A percentile compares a stretch with the other conserved stretches of the same genome.
These are phyloP conservation scores for Drosophila fulvimacula DNA, from an alignment of 2,888 invertebrate species.

Conservation along the genomic window DNA sequence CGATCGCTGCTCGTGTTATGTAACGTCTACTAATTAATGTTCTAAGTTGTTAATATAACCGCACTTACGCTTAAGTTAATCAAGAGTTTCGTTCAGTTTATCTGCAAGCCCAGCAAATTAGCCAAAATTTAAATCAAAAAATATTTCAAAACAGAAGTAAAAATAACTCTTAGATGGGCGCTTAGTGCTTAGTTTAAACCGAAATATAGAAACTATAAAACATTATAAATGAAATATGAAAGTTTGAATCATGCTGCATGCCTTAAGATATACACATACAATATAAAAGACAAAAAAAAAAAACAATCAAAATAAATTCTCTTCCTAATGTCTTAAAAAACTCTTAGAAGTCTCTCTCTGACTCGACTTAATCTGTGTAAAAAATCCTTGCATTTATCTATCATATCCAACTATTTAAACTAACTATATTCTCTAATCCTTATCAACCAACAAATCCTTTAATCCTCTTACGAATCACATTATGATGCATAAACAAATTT, in stretches of 20 bases:
- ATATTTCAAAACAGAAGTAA: slow-evolving; percentile 1
- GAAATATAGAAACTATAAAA: slow-evolving; percentile 6
- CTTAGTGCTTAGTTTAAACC: slow-evolving; percentile 26
- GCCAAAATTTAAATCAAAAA: slow-evolving; percentile 25
- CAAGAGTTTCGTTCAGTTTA: slow-evolving; percentile 17
- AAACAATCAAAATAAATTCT: neutral
- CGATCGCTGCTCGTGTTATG: slow-evolving; percentile 36
- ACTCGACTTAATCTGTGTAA: slow-evolving; percentile 11
- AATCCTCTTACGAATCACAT: slow-evolving; percentile 12
- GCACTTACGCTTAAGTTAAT: slow-evolving; percentile 25
- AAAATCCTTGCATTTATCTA: slow-evolving; percentile 33
- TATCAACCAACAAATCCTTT: slow-evolving; percentile 8
- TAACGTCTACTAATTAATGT: slow-evolving; percentile 39
- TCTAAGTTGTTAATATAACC: slow-evolving; percentile 50
- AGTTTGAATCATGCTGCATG: neutral
- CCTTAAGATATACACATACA: neutral
- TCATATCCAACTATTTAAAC: slow-evolving; percentile 20
- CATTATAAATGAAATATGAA: neutral
- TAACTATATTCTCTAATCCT: slow-evolving; percentile 4
- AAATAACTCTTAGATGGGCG: slow-evolving; percentile 17
- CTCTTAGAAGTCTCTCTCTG: neutral
- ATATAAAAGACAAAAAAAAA: slow-evolving; percentile 8
- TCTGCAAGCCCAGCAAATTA: slow-evolving; percentile 20
- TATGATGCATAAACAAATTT: slow-evolving; percentile 4
- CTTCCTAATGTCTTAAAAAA: neutral